Evolutionary conservation across 53 echinoderm and acorn worm species (phyloP).

Genomic region (Hippasteria phrygiana): DNA sequence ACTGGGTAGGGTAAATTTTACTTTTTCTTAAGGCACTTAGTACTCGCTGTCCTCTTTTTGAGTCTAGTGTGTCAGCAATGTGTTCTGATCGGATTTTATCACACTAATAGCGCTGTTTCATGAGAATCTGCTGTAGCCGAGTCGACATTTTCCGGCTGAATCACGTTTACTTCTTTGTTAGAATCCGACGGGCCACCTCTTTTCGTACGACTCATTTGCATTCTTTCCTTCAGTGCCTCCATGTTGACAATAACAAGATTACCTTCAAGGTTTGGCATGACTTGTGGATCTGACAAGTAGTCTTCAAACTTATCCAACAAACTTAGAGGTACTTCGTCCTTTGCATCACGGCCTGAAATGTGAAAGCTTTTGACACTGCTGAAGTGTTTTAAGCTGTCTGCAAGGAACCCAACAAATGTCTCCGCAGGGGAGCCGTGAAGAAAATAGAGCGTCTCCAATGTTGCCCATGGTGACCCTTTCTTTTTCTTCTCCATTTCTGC

Average conservation of each 20-base stretch:
- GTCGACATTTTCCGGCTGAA: too few relatives aligned
- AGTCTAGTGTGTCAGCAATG: too few relatives aligned
- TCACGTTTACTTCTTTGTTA: too few relatives aligned
- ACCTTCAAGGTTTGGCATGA: not conserved
- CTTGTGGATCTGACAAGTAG: not conserved
- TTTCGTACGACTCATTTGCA: too few relatives aligned
- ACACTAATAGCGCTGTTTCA: too few relatives aligned
- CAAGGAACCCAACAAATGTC: not conserved
- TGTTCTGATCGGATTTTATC: too few relatives aligned
- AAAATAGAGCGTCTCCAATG: slow-evolving; percentile 10
- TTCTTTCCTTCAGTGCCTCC: too few relatives aligned
- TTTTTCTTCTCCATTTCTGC: not conserved
- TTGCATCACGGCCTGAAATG: not conserved
- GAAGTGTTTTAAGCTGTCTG: not conserved
- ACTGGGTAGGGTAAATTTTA: too few relatives aligned
- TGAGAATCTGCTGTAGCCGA: too few relatives aligned
- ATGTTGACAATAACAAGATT: not conserved
- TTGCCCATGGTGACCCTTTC: not conserved
- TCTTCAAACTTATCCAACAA: not conserved
- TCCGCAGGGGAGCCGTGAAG: slow-evolving; percentile 4
- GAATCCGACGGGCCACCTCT: too few relatives aligned
- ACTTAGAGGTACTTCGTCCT: not conserved
- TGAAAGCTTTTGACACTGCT: not conserved
- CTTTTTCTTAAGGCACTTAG: too few relatives aligned
- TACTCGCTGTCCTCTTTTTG: too few relatives aligned